Base-by-base conservation (phyloP, 2,113 vertebrate genomes). In the chimpanzee (Pan troglodytes) region DNA sequence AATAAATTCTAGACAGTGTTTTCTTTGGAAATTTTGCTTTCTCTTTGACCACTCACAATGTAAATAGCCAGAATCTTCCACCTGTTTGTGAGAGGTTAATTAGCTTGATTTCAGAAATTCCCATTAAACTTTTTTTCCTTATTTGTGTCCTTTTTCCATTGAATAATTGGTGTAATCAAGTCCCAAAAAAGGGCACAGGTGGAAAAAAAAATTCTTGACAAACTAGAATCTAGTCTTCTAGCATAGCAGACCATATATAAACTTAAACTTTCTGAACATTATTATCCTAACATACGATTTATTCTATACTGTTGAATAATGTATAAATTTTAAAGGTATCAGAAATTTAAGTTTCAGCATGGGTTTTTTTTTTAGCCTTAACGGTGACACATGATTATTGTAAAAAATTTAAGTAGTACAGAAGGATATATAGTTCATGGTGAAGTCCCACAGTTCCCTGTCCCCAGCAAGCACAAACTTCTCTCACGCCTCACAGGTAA, bases 31-130 rank as follows among this genome's bases (percentile, higher is more conserved):
- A 72, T 79, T 94, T 94, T 83, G 61, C 52, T 78, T 82, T 83
- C 17, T 81, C 25, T 70, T 61, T 90, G 76, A 90, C 82, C 10
- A 45, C 32, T 27, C 18, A 32, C 82, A 67, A 25, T 83, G 20
- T 25, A 76, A 90, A 61, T 92, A 83, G 50, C 35, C 20, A 68
- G 59, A 5, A 14, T 85, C 57, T 83, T 82, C 23, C 25, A 75
- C 10, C 10, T 87, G 38, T 85, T 88, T 85, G 17, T 64, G 48
- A 84, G 59, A 93, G 61, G 50, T 83, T 91, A 91, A 40, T 91
- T 94, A 91, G 88, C 40, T 92, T 83, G 70, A 94, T 94, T 93
- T 85, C n/a, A 67, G 76, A 96, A 91, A 68, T 73, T 73, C 11
- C 27, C 17, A 72, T 85, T 90, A 84, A 84, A 84, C 18, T 93